Evolutionary conservation across 2,797 vertebrate genomes (phyloP), one percentile per base, ranked within the genome.

Genomic region (Hydrophis major): DNA sequence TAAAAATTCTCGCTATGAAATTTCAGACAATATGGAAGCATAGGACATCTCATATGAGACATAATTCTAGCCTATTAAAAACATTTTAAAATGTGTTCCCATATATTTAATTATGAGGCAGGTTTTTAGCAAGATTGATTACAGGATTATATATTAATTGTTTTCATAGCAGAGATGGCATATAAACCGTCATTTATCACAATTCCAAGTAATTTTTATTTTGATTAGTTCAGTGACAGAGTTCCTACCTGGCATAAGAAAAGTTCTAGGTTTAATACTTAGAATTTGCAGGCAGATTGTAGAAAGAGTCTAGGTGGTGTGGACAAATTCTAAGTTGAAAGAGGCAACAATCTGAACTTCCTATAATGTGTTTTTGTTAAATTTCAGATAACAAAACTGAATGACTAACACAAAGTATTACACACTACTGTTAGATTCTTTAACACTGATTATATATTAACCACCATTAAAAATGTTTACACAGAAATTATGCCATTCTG

Each of bases 401-500:
- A 0, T 0, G 0, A 10, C 20, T 90, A 32, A 86, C 3, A 87
- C 16, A 47, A 37, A 94, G 89, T 92, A 83, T 14, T 91, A 90
- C 55, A 28, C 20, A 47, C 13, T 25, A 69, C 37, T 95, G 78
- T 56, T 18, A 59, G 86, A 13, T 89, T 95, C 91, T 89, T 2
- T 91, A 25, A 78, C 88, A 59, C 87, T 90, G 78, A 94, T 89
- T 0, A 88, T 57, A 95, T 88, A 27, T 28, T n/a, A 57, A 18
- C n/a, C 87, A 0, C 25, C 22, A 95, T 87, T 96, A 93, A 96
- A 87, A 92, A 89, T 22, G 69, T 95, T 91, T 89, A 63, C 92
- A 90, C 61, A 92, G 2, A 42, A 95, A 89, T 83, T 88, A n/a
- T 50, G 86, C 32, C 95, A 94, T 94, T 93, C 91, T 93, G 92